Evolutionary conservation across 2,113 vertebrate species (phyloP), one percentile per base, ranked within the genome.

Genomic region (Cariama cristata): DNA sequence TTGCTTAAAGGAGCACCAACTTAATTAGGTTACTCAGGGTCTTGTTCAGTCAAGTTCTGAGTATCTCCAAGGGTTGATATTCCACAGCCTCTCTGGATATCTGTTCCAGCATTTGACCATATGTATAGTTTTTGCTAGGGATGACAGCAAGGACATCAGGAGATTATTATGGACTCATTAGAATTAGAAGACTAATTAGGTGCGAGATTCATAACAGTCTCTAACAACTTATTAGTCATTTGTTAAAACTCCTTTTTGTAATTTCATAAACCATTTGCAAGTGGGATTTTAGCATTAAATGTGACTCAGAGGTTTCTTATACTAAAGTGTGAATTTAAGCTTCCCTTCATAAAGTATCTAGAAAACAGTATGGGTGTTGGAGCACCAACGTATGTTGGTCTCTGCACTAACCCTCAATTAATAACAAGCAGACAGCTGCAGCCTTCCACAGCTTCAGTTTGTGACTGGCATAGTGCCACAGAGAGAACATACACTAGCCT

Each of bases 371-470:
- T 55, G 90, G 63, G 59, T 92, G 42, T 49, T 93, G 66, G 89
- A 96, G 81, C 84, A 94, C 88, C 91, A 38, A 1, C 22, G 49
- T 75, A 9, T 50, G 45, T 73, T 76, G 91, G 69, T 96, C 77
- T 88, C 80, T 62, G 80, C 86, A 35, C 74, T 87, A 82, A 76
- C 91, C 59, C 49, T 88, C 91, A 75, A 4, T 93, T 88, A 96
- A 94, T 81, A 96, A 79, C 75, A 68, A 81, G 86, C 64, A 85
- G 89, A 75, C 91, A 94, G 86, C 89, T 96, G 95, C 95, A 97
- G 91, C 91, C 84, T 93, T 94, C 84, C 77, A 35, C 73, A 50
- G 77, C 84, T 89, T 85, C 45, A 17, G 91, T 84, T 49, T 91
- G 86, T 79, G 97, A 85, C 83, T 96, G 95, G 92, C 93, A 35